These are phyloP conservation scores for Calliphora vomitoria DNA, from an alignment of 2,888 invertebrate species.

Conservation along the genomic window DNA sequence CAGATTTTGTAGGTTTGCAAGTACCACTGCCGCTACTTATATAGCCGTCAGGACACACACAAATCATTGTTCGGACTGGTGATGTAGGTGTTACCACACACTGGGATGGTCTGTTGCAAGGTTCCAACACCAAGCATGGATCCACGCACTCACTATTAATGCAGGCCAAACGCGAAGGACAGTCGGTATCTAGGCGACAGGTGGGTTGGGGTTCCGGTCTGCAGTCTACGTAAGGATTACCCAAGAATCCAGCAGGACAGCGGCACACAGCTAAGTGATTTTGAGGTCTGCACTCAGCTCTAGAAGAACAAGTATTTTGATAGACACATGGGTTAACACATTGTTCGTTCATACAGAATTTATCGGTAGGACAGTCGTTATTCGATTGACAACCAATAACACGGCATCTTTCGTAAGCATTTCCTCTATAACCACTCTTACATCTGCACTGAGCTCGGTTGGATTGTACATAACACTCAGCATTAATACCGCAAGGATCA, in stretches of 20 bases:
- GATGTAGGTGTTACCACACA: conserved; percentile 93
- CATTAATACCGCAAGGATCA: conserved; percentile 92
- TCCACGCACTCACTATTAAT: conserved; percentile 92
- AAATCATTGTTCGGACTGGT: conserved; percentile 95
- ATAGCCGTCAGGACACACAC: conserved; percentile 95
- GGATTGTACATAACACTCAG: conserved; percentile 91
- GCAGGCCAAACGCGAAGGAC: conserved; percentile 92
- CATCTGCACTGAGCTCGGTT: conserved; percentile 92
- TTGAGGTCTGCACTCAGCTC: conserved; percentile 92
- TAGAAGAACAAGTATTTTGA: conserved; percentile 90
- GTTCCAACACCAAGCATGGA: conserved; percentile 91
- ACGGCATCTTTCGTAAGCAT: conserved; percentile 90
- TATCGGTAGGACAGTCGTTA: conserved; percentile 94
- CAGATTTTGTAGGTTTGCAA: conserved; percentile 90
- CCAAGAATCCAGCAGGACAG: conserved; percentile 90
- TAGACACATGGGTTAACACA: conserved; percentile 94
- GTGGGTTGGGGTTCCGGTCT: conserved; percentile 89
- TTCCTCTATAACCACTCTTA: conserved; percentile 91
- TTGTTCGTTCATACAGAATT: conserved; percentile 93
- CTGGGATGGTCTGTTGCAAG: conserved; percentile 91
- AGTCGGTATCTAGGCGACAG: conserved; percentile 93
- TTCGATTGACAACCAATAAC: conserved; percentile 94
- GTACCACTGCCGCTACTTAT: conserved; percentile 93
- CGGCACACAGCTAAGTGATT: conserved; percentile 94
- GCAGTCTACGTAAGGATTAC: conserved; percentile 93